Evolutionary conservation across 2,797 vertebrate genomes (phyloP), one percentile per base, ranked within the genome.

Genomic region (Hippopotamyrus pictus): DNA sequence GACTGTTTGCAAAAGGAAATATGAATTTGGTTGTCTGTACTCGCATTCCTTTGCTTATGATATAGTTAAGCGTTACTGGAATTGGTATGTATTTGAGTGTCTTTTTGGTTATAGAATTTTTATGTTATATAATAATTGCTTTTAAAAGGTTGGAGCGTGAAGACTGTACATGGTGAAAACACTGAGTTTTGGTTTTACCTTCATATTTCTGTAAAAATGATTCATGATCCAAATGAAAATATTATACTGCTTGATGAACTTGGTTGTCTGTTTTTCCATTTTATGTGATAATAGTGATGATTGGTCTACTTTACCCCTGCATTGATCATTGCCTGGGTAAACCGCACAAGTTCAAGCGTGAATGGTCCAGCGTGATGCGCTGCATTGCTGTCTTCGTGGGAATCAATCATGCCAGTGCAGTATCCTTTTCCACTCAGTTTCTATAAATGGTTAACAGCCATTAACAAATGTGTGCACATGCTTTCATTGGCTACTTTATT

Each of bases 351-450:
- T 98, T 99, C 93, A 99, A 99, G 94, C 95, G 98, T 91, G 98
- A 99, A 91, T 99, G 98, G 98, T 99, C 98, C 91, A 99, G 97
- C 89, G 98, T 99, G 89, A 99, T 99, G 97, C 97, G 98, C 92
- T 99, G 98, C 17, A 98, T 99, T 90, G 98, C 98, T 0, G 98
- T 98, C 92, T 99, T 99, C 92, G 98, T 99, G 93, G 98, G 98
- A 90, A 99, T 99, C 94, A 99, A 98, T 95, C 98, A 99, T 11
- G 98, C 98, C 93, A 99, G 98, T 1, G 98, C 98, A 94, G 97
- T 99, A 99, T 99, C 98, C 97, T 98, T 95, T 51, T 9, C 14
- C 14, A 33, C 14, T 86, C 22, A 37, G 19, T 19, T 3, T 29
- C 76, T 83, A 37, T 83, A 44, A 86, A 53, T 86, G 46, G n/a